Conservation (phyloP, 2,888 invertebrate genomes). For the Anarsia innoxiella region DNA sequence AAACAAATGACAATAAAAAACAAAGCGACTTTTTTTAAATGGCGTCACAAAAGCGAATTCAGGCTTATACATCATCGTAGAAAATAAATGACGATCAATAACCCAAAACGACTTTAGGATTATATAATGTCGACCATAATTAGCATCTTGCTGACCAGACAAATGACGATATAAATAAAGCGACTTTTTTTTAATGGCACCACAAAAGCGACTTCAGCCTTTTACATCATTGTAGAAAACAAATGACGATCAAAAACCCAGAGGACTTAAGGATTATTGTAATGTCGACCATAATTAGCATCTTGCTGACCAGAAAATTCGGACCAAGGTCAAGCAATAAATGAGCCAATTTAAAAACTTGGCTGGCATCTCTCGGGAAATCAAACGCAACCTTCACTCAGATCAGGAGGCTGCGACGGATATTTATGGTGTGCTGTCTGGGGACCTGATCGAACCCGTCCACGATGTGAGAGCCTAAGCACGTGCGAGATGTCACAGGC, state of each 20-base stretch:
- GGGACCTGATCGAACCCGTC: slow-evolving; percentile 27
- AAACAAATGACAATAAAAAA: too few species aligned
- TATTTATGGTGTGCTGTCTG: slow-evolving; percentile 50
- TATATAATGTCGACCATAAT: too few species aligned
- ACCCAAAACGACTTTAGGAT: background rate
- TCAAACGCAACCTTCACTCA: slow-evolving; percentile 29
- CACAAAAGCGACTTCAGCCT: background rate
- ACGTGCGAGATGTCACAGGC: slow-evolving; percentile 3
- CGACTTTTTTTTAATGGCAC: background rate
- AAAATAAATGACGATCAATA: background rate
- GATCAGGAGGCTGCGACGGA: slow-evolving; percentile 34
- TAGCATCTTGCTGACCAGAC: too few species aligned
- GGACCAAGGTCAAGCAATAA: slow-evolving; percentile 15
- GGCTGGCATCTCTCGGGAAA: slow-evolving; percentile 35
- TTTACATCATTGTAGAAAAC: too few species aligned
- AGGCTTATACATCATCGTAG: too few species aligned
- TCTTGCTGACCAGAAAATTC: slow-evolving; percentile 1
- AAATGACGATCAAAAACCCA: background rate
- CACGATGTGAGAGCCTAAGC: too few species aligned
- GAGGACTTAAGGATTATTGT: background rate
- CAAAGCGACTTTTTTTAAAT: background rate
- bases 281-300: background rate
- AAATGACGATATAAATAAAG: too few species aligned
- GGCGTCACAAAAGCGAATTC: background rate
- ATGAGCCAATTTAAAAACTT: slow-evolving; percentile 23